phyloP scores from a whole-genome alignment of 2,113 vertebrate species.

The Nesoenas mayeri region DNA sequence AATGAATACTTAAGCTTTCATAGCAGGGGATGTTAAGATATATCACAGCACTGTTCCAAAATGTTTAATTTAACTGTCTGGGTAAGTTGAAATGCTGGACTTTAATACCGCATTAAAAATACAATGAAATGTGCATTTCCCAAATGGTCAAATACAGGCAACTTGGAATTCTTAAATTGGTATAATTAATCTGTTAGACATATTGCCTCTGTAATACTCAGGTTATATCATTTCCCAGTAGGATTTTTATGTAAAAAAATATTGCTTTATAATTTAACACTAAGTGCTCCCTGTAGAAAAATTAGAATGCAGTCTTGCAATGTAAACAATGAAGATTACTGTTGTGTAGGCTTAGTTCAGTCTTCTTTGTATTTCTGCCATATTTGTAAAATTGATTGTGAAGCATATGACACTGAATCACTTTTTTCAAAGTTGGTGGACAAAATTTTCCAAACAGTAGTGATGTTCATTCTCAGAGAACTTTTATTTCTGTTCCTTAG shows the following conservation, averaged over 20 bases:
- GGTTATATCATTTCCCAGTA: conserved; percentile 32
- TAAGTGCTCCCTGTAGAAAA: conserved; percentile 60
- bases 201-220: conserved; percentile 37
- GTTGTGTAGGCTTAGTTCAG: not conserved
- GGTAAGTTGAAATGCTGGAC: conserved; percentile 26
- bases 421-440: not conserved
- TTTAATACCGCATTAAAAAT: conserved; percentile 65
- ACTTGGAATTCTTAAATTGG: conserved; percentile 57
- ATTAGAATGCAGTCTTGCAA: conserved; percentile 15
- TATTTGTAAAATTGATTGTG: conserved; percentile 15
- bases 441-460: not conserved
- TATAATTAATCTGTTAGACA: conserved; percentile 62
- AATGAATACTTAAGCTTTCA: not conserved
- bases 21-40: not conserved
- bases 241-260: conserved; percentile 61
- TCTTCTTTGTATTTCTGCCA: not conserved
- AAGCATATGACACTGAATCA: not conserved
- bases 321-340: conserved; percentile 11
- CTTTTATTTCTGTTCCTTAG: not conserved
- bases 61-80: conserved; percentile 61
- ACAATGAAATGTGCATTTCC: conserved; percentile 46
- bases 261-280: conserved; percentile 45
- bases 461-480: not conserved
- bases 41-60: conserved; percentile 18
- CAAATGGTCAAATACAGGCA: conserved; percentile 22